Conservation (phyloP, 2,113 vertebrate species). For the Prionailurus viverrinus region DNA sequence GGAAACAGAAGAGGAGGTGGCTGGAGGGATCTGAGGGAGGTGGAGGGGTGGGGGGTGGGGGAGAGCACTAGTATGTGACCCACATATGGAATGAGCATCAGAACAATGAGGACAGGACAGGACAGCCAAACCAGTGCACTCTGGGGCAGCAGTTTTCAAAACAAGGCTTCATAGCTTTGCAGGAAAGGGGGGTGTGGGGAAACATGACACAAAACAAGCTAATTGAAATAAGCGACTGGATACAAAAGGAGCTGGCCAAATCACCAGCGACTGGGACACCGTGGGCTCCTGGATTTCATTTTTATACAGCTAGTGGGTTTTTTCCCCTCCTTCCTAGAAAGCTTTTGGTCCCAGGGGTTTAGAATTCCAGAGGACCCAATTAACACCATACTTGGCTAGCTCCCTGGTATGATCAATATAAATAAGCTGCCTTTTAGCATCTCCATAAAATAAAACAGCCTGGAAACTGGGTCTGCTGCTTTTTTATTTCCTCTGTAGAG, state of each 20-base stretch:
- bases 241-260: slow-evolving; percentile 69
- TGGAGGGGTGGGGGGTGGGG: slow-evolving; percentile 78
- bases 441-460: slow-evolving; percentile 83
- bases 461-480: slow-evolving; percentile 70
- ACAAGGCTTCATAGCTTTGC: slow-evolving; percentile 82
- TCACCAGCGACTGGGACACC: slow-evolving; percentile 1
- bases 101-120: slow-evolving; percentile 90
- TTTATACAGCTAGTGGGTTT: slow-evolving; percentile 79
- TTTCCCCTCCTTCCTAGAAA: slow-evolving; percentile 80
- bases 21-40: slow-evolving; percentile 74
- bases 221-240: slow-evolving; percentile 21
- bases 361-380: slow-evolving; percentile 90
- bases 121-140: slow-evolving; percentile 85
- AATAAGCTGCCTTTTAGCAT: slow-evolving; percentile 86
- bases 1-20: not conserved
- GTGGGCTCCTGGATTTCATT: slow-evolving; percentile 71
- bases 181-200: slow-evolving; percentile 67
- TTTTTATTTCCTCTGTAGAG: not conserved
- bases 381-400: slow-evolving; percentile 87
- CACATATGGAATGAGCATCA: slow-evolving; percentile 90
- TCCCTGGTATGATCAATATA: slow-evolving; percentile 87
- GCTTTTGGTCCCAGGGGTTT: slow-evolving; percentile 81
- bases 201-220: slow-evolving; percentile 80
- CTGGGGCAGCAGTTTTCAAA: slow-evolving; percentile 88
- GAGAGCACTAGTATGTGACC: slow-evolving; percentile 88